Base-by-base conservation (phyloP, 2,113 vertebrate genomes). In the Podarcis raffonei region DNA sequence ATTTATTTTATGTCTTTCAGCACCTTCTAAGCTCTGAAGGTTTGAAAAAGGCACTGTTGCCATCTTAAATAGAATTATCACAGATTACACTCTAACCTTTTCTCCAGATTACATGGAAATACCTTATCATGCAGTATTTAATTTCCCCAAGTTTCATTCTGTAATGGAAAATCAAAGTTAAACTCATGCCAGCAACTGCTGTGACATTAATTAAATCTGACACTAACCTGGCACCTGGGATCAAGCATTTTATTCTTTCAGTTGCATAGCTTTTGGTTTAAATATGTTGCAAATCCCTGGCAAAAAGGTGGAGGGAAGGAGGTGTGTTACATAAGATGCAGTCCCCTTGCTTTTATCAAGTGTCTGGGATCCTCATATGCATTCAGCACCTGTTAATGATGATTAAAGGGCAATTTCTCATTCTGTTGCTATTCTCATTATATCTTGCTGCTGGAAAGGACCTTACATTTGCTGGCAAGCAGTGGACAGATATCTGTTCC, bases 31-130 rank as follows among this genome's bases (percentile, higher is more conserved):
- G 84, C 68, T 86, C 80, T 86, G 91, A 89, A 94, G 90, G 90
- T 90, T 91, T 85, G 85, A 65, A 83, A 32, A 59, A 81, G 62
- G 91, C 39, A 84, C 76, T 91, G 78, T 78, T 59, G 6, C 66
- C 81, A 83, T 74, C 77, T 87, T 91, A 91, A 90, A 84, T 15
- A 91, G 87, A 94, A 94, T 92, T 93, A 91, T 93, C 77, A 88
- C 5, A 89, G 90, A 91, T 80, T 69, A 92, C 87, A 89, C 88
- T 39, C 8, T 75, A 89, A 71, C 81, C 78, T 93, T 81, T 93
- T 83, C 83, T 91, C 87, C 84, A 93, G 85, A 92, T 88, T 91
- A 86, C 76, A 89, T 27, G 32, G 37, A 37, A 90, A 87, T 81
- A 90, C 81, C 78, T 89, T 88, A 90, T 87, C 83, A 77, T 42